Evolutionary conservation across 2,888 invertebrate species (phyloP), one percentile per base, ranked within the genome.

Genomic region (Tuberolachnus salignus): DNA sequence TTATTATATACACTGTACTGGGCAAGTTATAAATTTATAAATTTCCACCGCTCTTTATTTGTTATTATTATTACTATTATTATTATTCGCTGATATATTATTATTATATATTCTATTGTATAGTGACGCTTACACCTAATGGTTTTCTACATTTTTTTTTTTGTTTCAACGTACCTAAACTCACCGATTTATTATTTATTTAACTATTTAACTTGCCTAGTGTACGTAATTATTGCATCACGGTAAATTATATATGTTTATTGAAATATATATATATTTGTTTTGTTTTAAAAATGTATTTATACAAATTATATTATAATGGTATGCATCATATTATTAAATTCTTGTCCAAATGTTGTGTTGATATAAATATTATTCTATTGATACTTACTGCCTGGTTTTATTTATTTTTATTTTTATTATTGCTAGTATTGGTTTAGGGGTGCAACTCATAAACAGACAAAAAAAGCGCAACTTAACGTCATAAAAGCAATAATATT

Each of bases 281-380:
- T 72, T 61, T 72, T 61, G 6, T 71, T 59, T 49, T 26, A 57
- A 44, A 21, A 53, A 63, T 49, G 23, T 23, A 19, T 59, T 19
- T 42, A 51, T 55, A 55, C 21, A 34, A 55, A 26, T 19, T n/a
- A 19, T 49, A 59, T 46, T 49, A 21, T 72, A 34, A 61, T 23
- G 53, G 42, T 23, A 73, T 64, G 34, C 67, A 46, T 19, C 51
- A 69, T 69, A 53, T 67, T 71, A 63, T 73, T 72, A 46, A 72
- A 46, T 72, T 73, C 16, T 73, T 73, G 42, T 73, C 73, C 63
- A 53, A 53, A 34, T 64, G 63, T 73, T 73, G 73, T 73, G 73
- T 73, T 66, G 46, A 66, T 46, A 57, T 26, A 49, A 51, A 66
- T 55, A 55, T 44, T 69, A 49, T 42, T 51, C n/a, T 49, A 51